These are phyloP conservation scores for Tinea pellionella DNA, from an alignment of 2,888 invertebrate genomes.

Conservation along the genomic window DNA sequence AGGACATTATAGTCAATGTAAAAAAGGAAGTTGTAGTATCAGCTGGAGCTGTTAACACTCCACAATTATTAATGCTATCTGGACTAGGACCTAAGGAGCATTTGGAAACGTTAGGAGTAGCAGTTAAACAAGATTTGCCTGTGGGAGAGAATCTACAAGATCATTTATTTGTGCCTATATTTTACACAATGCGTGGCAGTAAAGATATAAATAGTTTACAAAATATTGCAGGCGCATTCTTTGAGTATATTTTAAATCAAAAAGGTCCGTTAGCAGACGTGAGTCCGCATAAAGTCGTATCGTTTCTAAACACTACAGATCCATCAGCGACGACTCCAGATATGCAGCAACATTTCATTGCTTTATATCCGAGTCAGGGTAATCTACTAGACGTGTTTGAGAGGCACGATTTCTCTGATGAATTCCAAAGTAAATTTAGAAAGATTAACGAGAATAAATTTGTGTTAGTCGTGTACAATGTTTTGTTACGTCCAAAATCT, in stretches of 20 bases:
- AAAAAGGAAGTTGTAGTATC: conserved; percentile 63
- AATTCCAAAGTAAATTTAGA: conserved; percentile 28
- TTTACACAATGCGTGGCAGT: conserved; percentile 33
- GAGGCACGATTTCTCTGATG: conserved; percentile 31
- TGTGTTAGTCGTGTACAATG: conserved; percentile 57
- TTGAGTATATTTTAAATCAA: conserved; percentile 53
- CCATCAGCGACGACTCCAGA: conserved; percentile 34
- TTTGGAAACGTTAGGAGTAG: conserved; percentile 40
- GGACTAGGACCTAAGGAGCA: conserved; percentile 61
- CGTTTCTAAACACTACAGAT: conserved; percentile 40
- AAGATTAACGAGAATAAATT: conserved; percentile 32
- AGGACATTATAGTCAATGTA: conserved; percentile 35
- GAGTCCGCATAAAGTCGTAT: conserved; percentile 39
- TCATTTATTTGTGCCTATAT: conserved; percentile 49
- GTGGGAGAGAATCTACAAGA: conserved; percentile 67
- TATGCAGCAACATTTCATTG: conserved; percentile 36
- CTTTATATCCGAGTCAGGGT: conserved; percentile 29
- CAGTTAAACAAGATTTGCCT: conserved; percentile 47
- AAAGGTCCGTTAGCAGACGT: conserved; percentile 56
- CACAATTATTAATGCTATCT: conserved; percentile 61
- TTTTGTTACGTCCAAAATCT: conserved; percentile 76
- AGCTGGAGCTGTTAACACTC: conserved; percentile 60
- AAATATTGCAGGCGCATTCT: conserved; percentile 33
- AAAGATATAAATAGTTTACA: conserved; percentile 28
- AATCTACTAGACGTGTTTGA: conserved; percentile 32